A percentile compares a stretch with the other conserved stretches of the same genome.
Conservation (phyloP, 2,113 vertebrate genomes). For the Pangasianodon gigas region DNA sequence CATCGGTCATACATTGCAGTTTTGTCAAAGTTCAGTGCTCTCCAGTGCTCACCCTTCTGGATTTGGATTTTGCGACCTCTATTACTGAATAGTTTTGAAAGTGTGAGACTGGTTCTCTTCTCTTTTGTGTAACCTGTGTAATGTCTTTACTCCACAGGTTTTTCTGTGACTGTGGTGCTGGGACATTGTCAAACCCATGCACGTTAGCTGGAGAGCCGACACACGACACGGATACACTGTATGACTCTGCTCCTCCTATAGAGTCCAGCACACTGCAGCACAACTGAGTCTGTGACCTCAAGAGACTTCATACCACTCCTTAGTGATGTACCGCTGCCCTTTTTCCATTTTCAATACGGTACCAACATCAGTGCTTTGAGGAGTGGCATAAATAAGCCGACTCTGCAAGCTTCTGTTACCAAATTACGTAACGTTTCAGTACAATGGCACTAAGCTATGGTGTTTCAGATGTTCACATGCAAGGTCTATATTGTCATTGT, state of each 20-base stretch:
- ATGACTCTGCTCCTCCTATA: conserved; percentile 99
- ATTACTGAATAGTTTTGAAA: not conserved
- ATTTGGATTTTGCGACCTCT: not conserved
- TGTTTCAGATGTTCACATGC: not conserved
- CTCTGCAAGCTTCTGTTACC: not conserved
- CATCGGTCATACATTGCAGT: not conserved
- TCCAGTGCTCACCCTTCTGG: not conserved
- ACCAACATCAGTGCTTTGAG: not conserved
- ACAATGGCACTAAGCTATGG: not conserved
- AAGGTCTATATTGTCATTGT: not conserved
- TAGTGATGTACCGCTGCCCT: not conserved
- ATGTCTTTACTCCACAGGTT: conserved; percentile 76
- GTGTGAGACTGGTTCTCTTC: not conserved
- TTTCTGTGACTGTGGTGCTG: conserved; percentile 99
- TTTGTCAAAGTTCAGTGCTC: not conserved
- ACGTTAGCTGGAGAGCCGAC: conserved; percentile 99
- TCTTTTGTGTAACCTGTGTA: not conserved
- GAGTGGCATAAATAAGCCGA: not conserved
- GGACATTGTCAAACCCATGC: conserved; percentile 97
- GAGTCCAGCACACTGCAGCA: conserved; percentile 99
- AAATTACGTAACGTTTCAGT: not conserved
- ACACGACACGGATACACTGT: conserved; percentile 98
- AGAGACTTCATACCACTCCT: not conserved
- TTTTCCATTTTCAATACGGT: not conserved
- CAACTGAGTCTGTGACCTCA: conserved; percentile 81